These are phyloP conservation scores for Eretmocerus hayati DNA, from an alignment of 2,888 invertebrate species.

Conservation along the genomic window DNA sequence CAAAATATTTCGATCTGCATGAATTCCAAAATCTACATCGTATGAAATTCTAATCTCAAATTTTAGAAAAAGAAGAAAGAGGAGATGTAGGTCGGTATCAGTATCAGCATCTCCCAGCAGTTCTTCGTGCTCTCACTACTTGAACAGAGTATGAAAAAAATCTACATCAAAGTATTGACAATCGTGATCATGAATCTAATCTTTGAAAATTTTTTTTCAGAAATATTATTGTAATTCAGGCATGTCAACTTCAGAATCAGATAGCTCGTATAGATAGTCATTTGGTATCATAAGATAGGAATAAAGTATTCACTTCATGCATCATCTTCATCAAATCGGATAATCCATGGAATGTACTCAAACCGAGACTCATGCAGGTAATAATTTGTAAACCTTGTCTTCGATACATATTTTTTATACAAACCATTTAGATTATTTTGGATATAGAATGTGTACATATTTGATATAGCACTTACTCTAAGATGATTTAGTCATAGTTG, in stretches of 20 bases:
- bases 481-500: too few species aligned
- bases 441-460: conserved; percentile 10
- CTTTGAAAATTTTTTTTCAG: conserved; percentile 8
- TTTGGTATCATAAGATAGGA: neutral
- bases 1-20: too few species aligned
- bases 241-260: conserved; percentile 10
- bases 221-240: conserved; percentile 11
- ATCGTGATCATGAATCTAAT: too few species aligned
- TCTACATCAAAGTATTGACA: too few species aligned
- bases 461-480: too few species aligned
- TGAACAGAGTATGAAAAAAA: conserved; percentile 8
- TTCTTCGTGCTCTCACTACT: conserved; percentile 6
- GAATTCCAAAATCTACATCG: too few species aligned
- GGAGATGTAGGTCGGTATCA: conserved; percentile 1
- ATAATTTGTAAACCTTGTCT: neutral
- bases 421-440: neutral
- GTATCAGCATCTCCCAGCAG: conserved; percentile 1
- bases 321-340: too few species aligned
- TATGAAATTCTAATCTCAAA: neutral
- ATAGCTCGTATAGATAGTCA: conserved; percentile 9
- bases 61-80: conserved; percentile 15
- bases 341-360: too few species aligned
- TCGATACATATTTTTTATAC: neutral
- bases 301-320: too few species aligned
- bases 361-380: too few species aligned